phyloP scores from a whole-genome alignment of 2,113 vertebrate genomes.

The Melanotaenia duboulayi region DNA sequence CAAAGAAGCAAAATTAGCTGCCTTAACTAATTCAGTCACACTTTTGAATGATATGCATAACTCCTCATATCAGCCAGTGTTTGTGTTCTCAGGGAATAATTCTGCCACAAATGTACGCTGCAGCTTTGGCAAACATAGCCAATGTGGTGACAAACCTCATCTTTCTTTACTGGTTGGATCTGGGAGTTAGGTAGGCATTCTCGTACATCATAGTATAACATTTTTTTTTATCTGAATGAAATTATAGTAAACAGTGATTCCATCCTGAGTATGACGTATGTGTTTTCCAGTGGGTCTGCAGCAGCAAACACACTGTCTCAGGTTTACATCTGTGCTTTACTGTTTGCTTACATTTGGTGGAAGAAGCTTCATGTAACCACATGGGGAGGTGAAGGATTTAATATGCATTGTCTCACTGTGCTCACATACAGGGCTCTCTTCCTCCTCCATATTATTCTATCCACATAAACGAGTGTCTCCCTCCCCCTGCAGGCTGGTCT shows the following conservation, averaged over 20 bases:
- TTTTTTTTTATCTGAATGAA: not conserved
- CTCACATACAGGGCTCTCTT: not conserved
- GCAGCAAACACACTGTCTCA: constrained; percentile 87
- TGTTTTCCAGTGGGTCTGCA: constrained; percentile 86
- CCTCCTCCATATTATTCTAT: not conserved
- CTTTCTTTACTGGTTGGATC: constrained; percentile 85
- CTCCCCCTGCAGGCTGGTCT: constrained; percentile 85
- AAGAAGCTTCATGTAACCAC: constrained; percentile 85
- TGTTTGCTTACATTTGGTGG: constrained; percentile 86
- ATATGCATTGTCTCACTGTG: not conserved
- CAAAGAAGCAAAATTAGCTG: not conserved
- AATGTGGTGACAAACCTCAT: constrained; percentile 87
- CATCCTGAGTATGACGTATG: not conserved
- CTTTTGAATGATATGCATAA: not conserved
- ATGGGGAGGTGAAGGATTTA: constrained; percentile 86
- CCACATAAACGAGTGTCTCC: constrained; percentile 20
- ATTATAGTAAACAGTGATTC: not conserved
- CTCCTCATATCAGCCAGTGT: constrained; percentile 5
- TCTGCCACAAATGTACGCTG: constrained; percentile 86
- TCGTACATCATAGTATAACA: not conserved
- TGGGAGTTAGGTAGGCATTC: constrained; percentile 88
- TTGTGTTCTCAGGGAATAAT: constrained; percentile 85
- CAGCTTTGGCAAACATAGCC: constrained; percentile 85
- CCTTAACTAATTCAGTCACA: not conserved
- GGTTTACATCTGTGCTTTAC: constrained; percentile 81